Conservation (phyloP, 2,888 invertebrate species). For the Agriotes lineatus region DNA sequence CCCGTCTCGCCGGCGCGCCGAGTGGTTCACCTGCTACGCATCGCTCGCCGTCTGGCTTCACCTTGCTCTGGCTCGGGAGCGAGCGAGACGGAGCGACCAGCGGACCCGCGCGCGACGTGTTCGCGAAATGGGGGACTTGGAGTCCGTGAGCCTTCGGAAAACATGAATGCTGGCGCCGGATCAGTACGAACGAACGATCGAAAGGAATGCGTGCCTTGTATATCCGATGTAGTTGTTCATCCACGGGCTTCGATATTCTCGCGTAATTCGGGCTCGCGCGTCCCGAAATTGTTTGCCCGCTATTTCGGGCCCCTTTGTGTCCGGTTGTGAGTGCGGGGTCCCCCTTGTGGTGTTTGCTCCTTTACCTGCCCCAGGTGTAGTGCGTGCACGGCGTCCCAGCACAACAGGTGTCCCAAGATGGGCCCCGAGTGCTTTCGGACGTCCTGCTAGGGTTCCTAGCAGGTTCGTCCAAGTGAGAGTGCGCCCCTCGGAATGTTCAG, state of each 20-base stretch:
- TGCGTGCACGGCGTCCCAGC: constrained; percentile 39
- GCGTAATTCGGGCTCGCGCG: background rate
- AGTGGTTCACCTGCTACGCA: constrained; percentile 36
- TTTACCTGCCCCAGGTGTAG: constrained; percentile 33
- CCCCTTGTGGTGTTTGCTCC: constrained; percentile 17
- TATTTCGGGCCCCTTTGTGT: background rate
- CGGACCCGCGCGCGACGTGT: no score
- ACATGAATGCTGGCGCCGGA: constrained; percentile 51
- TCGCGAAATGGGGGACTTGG: constrained; percentile 45
- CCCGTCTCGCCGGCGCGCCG: constrained; percentile 48
- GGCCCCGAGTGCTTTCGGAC: constrained; percentile 31
- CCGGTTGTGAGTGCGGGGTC: background rate
- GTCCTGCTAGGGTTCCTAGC: constrained; percentile 1
- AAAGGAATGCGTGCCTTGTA: constrained; percentile 41
- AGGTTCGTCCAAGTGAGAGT: background rate
- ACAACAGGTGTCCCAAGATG: constrained; percentile 42
- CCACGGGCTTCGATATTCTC: constrained; percentile 19
- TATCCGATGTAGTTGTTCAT: constrained; percentile 40
- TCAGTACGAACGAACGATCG: constrained; percentile 50
- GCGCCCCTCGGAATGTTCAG: background rate
- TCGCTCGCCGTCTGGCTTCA: constrained; percentile 42
- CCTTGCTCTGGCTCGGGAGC: no score
- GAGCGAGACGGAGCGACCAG: no score
- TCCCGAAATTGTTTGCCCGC: constrained; percentile 8
- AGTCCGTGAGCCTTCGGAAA: constrained; percentile 47